phyloP scores from a whole-genome alignment of 2,797 vertebrate genomes.

The Typhlichthys subterraneus region DNA sequence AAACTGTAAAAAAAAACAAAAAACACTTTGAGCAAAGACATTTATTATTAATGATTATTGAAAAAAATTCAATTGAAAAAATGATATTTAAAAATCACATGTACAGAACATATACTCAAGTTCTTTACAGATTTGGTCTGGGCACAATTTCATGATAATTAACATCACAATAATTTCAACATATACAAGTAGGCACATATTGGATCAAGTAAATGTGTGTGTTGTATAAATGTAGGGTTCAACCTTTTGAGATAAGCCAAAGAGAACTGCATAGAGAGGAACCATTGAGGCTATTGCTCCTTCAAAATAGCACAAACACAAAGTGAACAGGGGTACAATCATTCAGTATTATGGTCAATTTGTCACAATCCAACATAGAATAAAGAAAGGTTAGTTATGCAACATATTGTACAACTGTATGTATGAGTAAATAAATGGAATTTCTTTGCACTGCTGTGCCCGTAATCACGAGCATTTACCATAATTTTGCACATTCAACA shows the following conservation, averaged over 20 bases:
- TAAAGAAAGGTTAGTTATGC: not conserved
- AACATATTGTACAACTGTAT: not conserved
- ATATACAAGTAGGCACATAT: slow-evolving; percentile 77
- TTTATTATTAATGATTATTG: slow-evolving; percentile 69
- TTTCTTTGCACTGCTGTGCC: not conserved
- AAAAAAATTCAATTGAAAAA: slow-evolving; percentile 36
- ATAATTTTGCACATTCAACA: no score
- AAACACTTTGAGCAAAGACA: slow-evolving; percentile 45
- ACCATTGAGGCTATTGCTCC: not conserved
- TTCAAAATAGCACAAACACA: not conserved
- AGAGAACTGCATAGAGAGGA: slow-evolving; percentile 33
- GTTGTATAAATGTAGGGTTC: slow-evolving; percentile 28
- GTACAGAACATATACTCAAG: slow-evolving; percentile 29
- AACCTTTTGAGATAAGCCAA: slow-evolving; percentile 32
- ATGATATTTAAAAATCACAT: slow-evolving; percentile 36
- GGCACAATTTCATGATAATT: slow-evolving; percentile 40
- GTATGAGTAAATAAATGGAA: not conserved
- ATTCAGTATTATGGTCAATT: not conserved
- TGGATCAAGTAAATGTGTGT: slow-evolving; percentile 29
- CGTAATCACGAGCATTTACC: no score
- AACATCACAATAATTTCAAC: slow-evolving; percentile 63
- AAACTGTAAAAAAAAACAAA: not conserved
- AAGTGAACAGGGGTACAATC: no score
- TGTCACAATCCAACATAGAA: not conserved
- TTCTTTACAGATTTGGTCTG: slow-evolving; percentile 50